Conservation (phyloP, 2,888 invertebrate genomes). For the Baccha elongata region DNA sequence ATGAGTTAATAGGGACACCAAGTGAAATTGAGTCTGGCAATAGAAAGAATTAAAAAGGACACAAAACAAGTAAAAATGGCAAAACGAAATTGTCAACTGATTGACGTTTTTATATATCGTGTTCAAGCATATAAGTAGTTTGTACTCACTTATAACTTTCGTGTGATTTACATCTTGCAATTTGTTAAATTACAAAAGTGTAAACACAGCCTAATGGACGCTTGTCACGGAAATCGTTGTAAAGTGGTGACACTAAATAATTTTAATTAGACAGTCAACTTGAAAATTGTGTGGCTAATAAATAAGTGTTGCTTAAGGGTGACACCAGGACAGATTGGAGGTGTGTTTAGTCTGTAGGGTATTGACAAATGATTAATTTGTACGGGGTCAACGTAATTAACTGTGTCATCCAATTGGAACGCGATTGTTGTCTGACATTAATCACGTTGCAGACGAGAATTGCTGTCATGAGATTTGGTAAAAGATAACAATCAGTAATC, state of each 20-base stretch:
- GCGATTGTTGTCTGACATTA: conserved; percentile 43
- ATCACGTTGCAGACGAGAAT: conserved; percentile 40
- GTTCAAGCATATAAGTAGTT: conserved; percentile 30
- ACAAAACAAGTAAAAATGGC: conserved; percentile 3
- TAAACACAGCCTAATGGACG: conserved; percentile 72
- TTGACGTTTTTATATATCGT: conserved; percentile 44
- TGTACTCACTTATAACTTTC: conserved; percentile 22
- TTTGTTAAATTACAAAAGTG: conserved; percentile 71
- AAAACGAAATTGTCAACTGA: conserved; percentile 34
- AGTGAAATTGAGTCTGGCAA: not conserved
- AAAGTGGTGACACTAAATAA: conserved; percentile 72
- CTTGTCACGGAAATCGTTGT: conserved; percentile 72
- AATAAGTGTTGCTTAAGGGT: conserved; percentile 37
- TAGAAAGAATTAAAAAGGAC: not conserved
- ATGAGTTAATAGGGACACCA: conserved; percentile 46
- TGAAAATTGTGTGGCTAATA: conserved; percentile 65
- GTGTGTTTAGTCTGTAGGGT: conserved; percentile 15
- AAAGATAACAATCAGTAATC: not conserved
- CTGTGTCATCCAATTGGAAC: conserved; percentile 64
- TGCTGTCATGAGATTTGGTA: conserved; percentile 2
- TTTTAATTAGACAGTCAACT: conserved; percentile 73
- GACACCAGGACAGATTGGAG: conserved; percentile 27
- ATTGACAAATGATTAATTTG: conserved; percentile 71
- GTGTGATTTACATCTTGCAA: conserved; percentile 70
- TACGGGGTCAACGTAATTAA: conserved; percentile 62